Evolutionary conservation across 2,888 invertebrate genomes (phyloP).

Genomic region (Stenotaenia linearis): DNA sequence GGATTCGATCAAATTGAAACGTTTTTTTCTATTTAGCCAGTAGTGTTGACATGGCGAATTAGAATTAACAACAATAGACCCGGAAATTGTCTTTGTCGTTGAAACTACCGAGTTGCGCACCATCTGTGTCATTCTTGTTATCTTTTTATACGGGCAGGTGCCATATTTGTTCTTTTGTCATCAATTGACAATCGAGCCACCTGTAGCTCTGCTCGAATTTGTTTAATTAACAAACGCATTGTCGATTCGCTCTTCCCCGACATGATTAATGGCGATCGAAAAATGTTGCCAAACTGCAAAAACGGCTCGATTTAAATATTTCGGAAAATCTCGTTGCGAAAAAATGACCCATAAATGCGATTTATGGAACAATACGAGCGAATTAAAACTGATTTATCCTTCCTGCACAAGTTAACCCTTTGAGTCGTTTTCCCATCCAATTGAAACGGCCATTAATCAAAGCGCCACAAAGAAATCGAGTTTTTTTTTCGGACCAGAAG

Average conservation of each 20-base stretch:
- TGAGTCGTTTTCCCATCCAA: background rate
- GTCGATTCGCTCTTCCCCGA: background rate
- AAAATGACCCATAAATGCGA: too few relatives aligned
- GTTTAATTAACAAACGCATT: conserved; percentile 19
- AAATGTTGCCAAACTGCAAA: too few relatives aligned
- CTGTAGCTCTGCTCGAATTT: conserved; percentile 24
- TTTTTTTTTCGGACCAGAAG: background rate
- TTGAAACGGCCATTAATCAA: conserved; percentile 10
- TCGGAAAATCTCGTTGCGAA: too few relatives aligned
- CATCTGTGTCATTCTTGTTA: conserved; percentile 26
- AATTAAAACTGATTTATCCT: too few relatives aligned
- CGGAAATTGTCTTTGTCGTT: conserved; percentile 20
- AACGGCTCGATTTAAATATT: too few relatives aligned
- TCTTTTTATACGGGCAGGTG: conserved; percentile 26
- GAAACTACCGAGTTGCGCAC: conserved; percentile 13
- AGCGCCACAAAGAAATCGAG: background rate
- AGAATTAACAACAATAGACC: conserved; percentile 17
- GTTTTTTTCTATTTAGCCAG: background rate
- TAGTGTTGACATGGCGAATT: background rate
- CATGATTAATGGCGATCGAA: conserved; percentile 15
- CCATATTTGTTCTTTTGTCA: conserved; percentile 24
- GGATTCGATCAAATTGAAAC: too few relatives aligned
- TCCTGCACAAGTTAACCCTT: too few relatives aligned
- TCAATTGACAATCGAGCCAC: conserved; percentile 24
- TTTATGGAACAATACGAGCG: too few relatives aligned